Evolutionary conservation across 2,113 vertebrate species (phyloP).

Genomic region (Illadopsis cleaveri): DNA sequence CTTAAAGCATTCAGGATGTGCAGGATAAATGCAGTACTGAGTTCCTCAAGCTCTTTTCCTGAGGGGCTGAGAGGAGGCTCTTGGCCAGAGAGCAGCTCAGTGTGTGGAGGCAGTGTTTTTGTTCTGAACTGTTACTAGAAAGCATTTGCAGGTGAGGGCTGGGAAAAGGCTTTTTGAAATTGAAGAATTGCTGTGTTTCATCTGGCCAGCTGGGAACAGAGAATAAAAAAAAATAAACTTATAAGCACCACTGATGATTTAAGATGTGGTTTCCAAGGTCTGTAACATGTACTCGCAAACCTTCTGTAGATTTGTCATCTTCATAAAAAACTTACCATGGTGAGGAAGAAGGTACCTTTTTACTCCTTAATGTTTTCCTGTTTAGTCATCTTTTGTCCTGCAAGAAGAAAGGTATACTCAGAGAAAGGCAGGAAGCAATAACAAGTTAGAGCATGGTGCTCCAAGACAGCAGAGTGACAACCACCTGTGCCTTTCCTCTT

Average conservation of each 20-base stretch:
- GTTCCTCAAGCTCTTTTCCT: neutral
- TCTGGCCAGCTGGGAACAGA: neutral
- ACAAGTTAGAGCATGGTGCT: neutral
- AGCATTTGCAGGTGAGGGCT: neutral
- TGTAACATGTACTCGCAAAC: neutral
- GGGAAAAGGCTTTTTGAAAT: neutral
- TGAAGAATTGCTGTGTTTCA: neutral
- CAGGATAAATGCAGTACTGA: neutral
- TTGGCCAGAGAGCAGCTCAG: neutral
- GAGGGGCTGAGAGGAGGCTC: neutral
- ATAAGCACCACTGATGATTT: neutral
- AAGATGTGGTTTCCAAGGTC: accelerated
- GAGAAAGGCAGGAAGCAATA: neutral
- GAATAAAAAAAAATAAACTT: neutral
- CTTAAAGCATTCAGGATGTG: neutral
- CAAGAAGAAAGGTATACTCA: neutral
- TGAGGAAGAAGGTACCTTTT: neutral
- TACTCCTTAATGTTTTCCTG: neutral
- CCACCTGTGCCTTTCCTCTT: neutral
- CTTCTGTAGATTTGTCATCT: neutral
- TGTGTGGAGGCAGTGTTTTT: neutral
- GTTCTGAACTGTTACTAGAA: neutral
- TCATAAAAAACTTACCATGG: neutral
- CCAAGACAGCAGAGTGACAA: neutral
- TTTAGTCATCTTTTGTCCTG: neutral